Evolutionary conservation across 2,113 vertebrate species (phyloP).

Genomic region (Gorsachius goisagi): DNA sequence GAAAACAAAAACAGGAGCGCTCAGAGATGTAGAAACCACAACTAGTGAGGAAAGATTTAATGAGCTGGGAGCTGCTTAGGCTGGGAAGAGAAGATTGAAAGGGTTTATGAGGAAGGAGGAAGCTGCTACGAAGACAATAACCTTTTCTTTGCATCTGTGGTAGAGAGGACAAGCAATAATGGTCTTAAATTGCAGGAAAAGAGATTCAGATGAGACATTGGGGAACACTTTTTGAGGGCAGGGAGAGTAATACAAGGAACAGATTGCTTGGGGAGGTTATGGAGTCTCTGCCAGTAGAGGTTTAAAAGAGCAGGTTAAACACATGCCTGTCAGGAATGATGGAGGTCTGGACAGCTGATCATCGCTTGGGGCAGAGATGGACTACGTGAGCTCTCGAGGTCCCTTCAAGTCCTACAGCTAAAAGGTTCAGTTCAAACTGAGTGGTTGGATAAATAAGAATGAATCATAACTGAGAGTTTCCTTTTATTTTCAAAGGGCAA

Average conservation of each 20-base stretch:
- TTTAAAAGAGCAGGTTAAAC: constrained; percentile 30
- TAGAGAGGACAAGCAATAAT: constrained; percentile 6
- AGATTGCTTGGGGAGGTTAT: constrained; percentile 20
- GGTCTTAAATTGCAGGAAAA: constrained; percentile 25
- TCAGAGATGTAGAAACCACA: not conserved
- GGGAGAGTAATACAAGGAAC: not conserved
- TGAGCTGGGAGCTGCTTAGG: not conserved
- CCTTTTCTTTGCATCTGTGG: not conserved
- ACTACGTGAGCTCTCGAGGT: not conserved
- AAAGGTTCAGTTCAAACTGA: not conserved
- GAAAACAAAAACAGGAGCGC: not conserved
- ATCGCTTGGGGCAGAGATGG: not conserved
- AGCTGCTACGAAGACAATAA: not conserved
- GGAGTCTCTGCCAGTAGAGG: not conserved
- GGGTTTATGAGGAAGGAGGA: not conserved
- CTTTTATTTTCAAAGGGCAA: not conserved
- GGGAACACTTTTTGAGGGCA: constrained; percentile 25
- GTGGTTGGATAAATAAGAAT: not conserved
- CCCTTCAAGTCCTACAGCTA: not conserved
- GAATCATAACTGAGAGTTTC: not conserved
- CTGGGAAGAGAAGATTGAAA: not conserved
- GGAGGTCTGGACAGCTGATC: constrained; percentile 12
- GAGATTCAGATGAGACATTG: constrained; percentile 41
- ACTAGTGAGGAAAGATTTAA: not conserved
- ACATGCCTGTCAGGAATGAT: constrained; percentile 36